Evolutionary conservation across 2,113 vertebrate species (phyloP), one percentile per base, ranked within the genome.

Genomic region (Rana temporaria): DNA sequence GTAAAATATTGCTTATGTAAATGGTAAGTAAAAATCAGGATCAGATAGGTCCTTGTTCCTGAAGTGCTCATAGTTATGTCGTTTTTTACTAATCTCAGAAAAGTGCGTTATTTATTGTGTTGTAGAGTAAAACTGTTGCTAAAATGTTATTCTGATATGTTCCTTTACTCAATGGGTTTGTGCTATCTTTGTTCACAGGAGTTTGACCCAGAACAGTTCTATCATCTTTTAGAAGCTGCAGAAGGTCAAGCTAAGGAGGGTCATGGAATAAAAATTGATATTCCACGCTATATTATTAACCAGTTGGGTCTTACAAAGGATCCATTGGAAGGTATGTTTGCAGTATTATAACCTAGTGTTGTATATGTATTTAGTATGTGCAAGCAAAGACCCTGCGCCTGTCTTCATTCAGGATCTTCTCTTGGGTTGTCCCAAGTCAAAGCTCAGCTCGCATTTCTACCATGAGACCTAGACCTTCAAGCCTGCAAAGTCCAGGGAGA

Each of bases 151-250:
- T 62, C 59, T 62, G 6, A 12, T 7, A 48, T 48, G 42, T 48
- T 48, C 9, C 42, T 48, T n/a, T 55, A 17, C 4, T 79, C 24
- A 48, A 0, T 34, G 4, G 17, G 5, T 56, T 4, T 11, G 6
- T 56, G 5, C 26, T n/a, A 8, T 42, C 26, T 82, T 24, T 38
- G 1, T 30, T 63, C 9, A 4, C 87, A 99, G 98, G 98, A 99
- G 78, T 99, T 99, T 64, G 96, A 99, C 85, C 97, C 97, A 0
- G 98, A 99, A 72, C 97, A 98, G 85, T 99, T 99, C 76, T 99
- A 99, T 85, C 98, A 99, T 71, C 88, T 98, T 42, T 91, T 99
- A 56, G 97, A 99, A 88, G 98, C 97, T 0, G 98, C 96, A 0
- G 98, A 99, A 85, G 98, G 98, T 73, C 97, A 98, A 0, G 98